Base-by-base conservation (phyloP, 2,113 vertebrate genomes). In the Neoarius graeffei region DNA sequence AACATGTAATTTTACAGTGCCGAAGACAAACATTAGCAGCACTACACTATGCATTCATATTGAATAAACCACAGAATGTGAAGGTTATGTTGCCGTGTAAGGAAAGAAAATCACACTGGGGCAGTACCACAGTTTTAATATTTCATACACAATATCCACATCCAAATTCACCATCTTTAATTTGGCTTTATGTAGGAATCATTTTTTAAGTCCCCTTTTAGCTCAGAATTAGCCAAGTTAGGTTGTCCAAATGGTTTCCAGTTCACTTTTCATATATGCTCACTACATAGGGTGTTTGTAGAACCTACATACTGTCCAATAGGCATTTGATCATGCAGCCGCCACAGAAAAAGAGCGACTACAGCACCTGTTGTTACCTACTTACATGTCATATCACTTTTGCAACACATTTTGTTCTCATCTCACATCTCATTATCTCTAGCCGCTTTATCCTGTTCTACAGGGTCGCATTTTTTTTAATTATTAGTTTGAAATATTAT, bases 1-100 rank as follows among this genome's bases (percentile, higher is more conserved):
- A 62, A 25, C 35, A 19, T 23, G 80, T 25, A 48, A 48, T 62
- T 82, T 60, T 81, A 81, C n/a, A 81, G 17, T 59, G 79, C 56
- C 79, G 20, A 81, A 81, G 56, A 81, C 5, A 82, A 62, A 62
- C 57, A 82, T 62, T 42, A 62, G 17, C 20, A 60, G 35, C 80
- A 60, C 35, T 48, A 81, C 54, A 20, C 27, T 30, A 35, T 81
- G 54, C 56, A 20, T 81, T 81, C 79, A 30, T 81, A 20, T 81
- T 81, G 27, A 81, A 59, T 30, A n/a, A 81, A 54, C 76, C 25
- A 79, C 13, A 27, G 11, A 79, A 79, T 50, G 5, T 56, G 23
- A 54, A 54, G 48, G 25, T 77, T 52, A 52, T 77, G 50, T n/a
- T 52, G 42, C 48, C 3, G 25, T 52, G 19, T 11, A 77, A 77